These are phyloP conservation scores for Tenebrosternarchus preto DNA, from an alignment of 2,113 vertebrate species.

Conservation along the genomic window DNA sequence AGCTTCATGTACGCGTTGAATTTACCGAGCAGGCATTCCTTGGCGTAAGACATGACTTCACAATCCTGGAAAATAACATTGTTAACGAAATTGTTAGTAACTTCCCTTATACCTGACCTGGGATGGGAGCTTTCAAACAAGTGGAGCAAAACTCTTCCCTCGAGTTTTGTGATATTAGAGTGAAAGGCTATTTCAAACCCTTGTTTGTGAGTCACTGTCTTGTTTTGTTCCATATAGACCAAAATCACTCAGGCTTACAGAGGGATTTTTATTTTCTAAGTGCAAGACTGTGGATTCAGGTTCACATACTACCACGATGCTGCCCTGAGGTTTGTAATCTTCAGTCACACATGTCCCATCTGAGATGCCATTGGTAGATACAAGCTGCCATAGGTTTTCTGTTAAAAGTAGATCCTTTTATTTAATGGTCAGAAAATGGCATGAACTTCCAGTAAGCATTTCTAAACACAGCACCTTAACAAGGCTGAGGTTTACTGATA, in stretches of 20 bases:
- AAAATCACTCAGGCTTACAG: background rate
- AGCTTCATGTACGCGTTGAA: background rate
- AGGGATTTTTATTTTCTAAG: background rate
- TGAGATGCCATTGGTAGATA: conserved; percentile 34
- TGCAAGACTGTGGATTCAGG: background rate
- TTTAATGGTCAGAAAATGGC: no score
- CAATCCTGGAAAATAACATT: conserved; percentile 57
- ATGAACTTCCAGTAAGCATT: no score
- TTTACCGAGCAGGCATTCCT: conserved; percentile 42
- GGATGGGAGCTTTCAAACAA: background rate
- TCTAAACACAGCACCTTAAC: no score
- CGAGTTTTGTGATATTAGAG: background rate
- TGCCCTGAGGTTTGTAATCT: conserved; percentile 42
- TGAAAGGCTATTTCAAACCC: background rate
- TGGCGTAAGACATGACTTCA: background rate
- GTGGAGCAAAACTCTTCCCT: background rate
- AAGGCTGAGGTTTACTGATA: no score
- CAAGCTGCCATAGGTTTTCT: conserved; percentile 42
- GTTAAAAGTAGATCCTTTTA: no score
- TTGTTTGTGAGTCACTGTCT: background rate
- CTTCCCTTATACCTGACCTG: background rate
- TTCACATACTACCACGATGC: background rate
- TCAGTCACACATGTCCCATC: conserved; percentile 58
- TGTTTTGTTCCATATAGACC: background rate
- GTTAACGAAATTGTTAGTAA: background rate